These are phyloP conservation scores for Hypothenemus hampei DNA, from an alignment of 1,140 invertebrate genomes.

Conservation along the genomic window DNA sequence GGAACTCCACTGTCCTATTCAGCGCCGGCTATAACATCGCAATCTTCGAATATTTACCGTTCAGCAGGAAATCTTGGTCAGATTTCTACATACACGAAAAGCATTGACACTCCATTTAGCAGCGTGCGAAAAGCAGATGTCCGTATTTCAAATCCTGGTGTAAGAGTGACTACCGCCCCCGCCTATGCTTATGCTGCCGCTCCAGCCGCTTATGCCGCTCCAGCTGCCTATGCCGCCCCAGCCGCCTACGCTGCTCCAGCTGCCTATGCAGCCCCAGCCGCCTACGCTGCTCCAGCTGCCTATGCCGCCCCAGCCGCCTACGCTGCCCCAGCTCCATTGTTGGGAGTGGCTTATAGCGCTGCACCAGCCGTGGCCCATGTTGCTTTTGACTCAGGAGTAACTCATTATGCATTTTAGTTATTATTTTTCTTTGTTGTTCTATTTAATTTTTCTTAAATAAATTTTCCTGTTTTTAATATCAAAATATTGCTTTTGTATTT, in stretches of 20 bases:
- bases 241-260: slow-evolving; percentile 32
- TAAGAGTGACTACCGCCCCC: slow-evolving; percentile 44
- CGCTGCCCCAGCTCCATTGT: slow-evolving; percentile 43
- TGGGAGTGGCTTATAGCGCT: slow-evolving; percentile 52
- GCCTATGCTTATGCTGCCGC: slow-evolving; percentile 31
- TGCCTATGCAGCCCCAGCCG: slow-evolving; percentile 41
- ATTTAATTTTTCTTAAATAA: slow-evolving; percentile 15
- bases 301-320: slow-evolving; percentile 38
- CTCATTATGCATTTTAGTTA: slow-evolving; percentile 46
- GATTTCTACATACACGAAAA: slow-evolving; percentile 59
- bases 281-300: slow-evolving; percentile 44
- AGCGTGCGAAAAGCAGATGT: slow-evolving; percentile 60
- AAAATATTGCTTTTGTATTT: too few species aligned
- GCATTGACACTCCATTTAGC: slow-evolving; percentile 63
- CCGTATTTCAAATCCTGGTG: slow-evolving; percentile 58
- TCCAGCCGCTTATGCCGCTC: slow-evolving; percentile 37
- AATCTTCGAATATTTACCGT: slow-evolving; percentile 57
- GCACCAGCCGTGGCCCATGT: slow-evolving; percentile 64
- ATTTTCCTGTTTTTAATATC: too few species aligned
- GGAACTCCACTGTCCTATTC: slow-evolving; percentile 37
- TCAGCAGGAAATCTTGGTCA: slow-evolving; percentile 59
- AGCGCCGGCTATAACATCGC: slow-evolving; percentile 51
- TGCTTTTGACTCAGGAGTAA: slow-evolving; percentile 55
- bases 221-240: slow-evolving; percentile 42
- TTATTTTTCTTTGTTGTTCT: not conserved